phyloP scores from a whole-genome alignment of 2,797 vertebrate species.

The Chaetodon trifasciatus region DNA sequence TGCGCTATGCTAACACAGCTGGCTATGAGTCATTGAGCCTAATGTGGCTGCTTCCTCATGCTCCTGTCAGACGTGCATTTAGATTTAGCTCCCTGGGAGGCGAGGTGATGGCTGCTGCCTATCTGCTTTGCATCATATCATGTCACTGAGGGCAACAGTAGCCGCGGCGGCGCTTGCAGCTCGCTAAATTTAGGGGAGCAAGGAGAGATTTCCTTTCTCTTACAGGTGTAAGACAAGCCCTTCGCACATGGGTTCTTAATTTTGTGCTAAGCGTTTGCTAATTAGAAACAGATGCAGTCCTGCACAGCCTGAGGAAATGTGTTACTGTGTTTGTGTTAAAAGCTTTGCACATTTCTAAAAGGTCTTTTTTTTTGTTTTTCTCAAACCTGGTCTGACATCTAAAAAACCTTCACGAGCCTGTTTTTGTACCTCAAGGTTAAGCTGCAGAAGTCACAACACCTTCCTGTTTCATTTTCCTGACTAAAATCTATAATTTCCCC shows the following conservation, averaged over 20 bases:
- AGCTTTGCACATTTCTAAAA: not conserved
- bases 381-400: not conserved
- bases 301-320: not conserved
- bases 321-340: not conserved
- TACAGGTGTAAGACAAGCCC: slow-evolving; percentile 21
- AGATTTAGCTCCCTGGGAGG: slow-evolving; percentile 52
- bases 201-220: slow-evolving; percentile 17
- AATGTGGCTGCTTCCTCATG: slow-evolving; percentile 63
- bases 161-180: not conserved
- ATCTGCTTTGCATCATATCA: slow-evolving; percentile 46
- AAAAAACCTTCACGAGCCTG: slow-evolving; percentile 8
- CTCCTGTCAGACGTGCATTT: slow-evolving; percentile 60
- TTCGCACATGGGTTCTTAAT: not conserved
- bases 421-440: slow-evolving; percentile 2
- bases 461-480: slow-evolving; percentile 12
- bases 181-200: slow-evolving; percentile 18
- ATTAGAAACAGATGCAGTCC: not conserved
- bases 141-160: slow-evolving; percentile 36
- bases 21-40: slow-evolving; percentile 71
- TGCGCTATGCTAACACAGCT: slow-evolving; percentile 72
- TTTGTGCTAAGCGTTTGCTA: not conserved
- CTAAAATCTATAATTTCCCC: slow-evolving; percentile 49
- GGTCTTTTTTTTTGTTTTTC: not conserved
- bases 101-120: slow-evolving; percentile 53
- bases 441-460: not conserved